Evolutionary conservation across 2,113 vertebrate genomes (phyloP), one percentile per base, ranked within the genome.

Genomic region (Opisthocomus hoazin): DNA sequence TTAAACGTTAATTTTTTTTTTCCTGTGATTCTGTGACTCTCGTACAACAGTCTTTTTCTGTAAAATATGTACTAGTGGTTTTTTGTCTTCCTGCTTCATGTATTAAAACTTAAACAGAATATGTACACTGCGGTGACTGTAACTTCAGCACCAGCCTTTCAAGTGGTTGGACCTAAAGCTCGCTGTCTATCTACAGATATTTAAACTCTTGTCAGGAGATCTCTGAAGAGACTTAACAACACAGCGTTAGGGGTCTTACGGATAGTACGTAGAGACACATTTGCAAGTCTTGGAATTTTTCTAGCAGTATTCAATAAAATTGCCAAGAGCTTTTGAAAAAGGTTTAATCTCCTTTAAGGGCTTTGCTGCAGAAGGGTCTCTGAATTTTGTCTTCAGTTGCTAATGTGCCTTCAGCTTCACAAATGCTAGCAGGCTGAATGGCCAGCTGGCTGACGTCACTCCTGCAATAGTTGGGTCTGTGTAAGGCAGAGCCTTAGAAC

Each of bases 251-350:
- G n/a, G 32, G 41, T 22, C 24, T 27, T 39, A 17, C 26, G n/a
- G n/a, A 1, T 66, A 48, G 0, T 15, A 41, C 56, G 32, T 15
- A 29, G 60, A 45, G n/a, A 22, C 41, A 4, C 4, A 4, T 19
- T 37, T 64, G 12, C 27, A 77, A 66, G 5, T 8, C 20, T 20
- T n/a, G 22, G 22, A 37, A 1, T 61, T 48, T 63, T 57, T 81
- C 19, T 29, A 1, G 6, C 45, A 8, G 34, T 3, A 2, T 2
- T 14, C 19, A 34, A 14, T 78, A 8, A 70, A 81, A 73, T 2
- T 10, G 9, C 12, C 16, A 50, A 3, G 37, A 45, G 50, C 30
- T 56, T 36, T 56, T 34, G 66, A 11, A 2, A 14, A 7, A 8
- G 2, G 15, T 60, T 51, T 24, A 21, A 1, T 50, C 32, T 21